Conservation (phyloP, 2,888 invertebrate species). For the Ceriagrion tenellum region DNA sequence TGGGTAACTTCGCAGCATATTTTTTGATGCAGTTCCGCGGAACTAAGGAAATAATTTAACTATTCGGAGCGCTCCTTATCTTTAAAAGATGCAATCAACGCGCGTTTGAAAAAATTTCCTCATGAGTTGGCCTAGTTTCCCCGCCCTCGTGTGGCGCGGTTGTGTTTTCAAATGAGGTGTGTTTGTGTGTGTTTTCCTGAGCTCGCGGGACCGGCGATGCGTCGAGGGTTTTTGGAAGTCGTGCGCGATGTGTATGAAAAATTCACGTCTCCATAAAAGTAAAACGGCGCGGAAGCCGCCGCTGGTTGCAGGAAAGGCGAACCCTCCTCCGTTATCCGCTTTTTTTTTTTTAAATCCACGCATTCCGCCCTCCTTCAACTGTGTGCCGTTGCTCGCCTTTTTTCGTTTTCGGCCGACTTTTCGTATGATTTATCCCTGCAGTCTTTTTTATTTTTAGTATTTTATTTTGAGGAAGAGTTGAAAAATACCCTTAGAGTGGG, state of each 20-base stretch:
- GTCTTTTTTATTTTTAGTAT: too few relatives aligned
- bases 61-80: neutral
- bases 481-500: too few relatives aligned
- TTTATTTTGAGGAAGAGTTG: too few relatives aligned
- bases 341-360: too few relatives aligned
- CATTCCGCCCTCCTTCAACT: too few relatives aligned
- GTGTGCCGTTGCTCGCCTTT: too few relatives aligned
- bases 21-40: neutral
- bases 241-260: neutral
- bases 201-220: neutral
- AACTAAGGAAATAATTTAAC: neutral
- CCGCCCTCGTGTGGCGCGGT: neutral
- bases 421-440: too few relatives aligned
- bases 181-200: neutral
- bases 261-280: neutral
- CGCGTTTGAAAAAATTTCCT: neutral
- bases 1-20: neutral
- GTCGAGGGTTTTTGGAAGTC: neutral
- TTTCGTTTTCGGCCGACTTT: too few relatives aligned
- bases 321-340: neutral
- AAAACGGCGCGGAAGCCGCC: neutral
- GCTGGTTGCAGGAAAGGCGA: neutral
- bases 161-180: neutral
- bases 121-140: neutral
- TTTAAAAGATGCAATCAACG: conserved; percentile 24